phyloP scores from a whole-genome alignment of 2,113 vertebrate genomes.

The Lucifuga dentata region DNA sequence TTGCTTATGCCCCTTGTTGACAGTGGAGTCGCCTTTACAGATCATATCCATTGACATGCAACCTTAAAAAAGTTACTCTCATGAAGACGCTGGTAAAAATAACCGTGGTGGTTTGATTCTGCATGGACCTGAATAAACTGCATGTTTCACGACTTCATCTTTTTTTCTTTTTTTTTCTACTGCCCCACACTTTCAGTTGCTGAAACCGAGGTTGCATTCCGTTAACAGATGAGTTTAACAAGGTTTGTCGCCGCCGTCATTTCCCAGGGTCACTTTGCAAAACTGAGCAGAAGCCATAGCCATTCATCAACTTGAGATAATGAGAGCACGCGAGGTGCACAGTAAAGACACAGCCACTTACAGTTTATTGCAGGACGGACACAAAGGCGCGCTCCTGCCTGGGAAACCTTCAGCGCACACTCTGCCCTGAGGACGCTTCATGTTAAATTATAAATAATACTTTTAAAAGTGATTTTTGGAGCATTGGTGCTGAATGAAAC shows the following conservation, averaged over 20 bases:
- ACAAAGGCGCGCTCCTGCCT: constrained; percentile 58
- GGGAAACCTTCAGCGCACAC: constrained; percentile 48
- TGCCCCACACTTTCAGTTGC: constrained; percentile 26
- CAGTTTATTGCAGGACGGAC: constrained; percentile 74
- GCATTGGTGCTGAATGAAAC: constrained; percentile 35
- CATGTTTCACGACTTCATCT: constrained; percentile 62
- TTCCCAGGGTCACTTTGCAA: constrained; percentile 81
- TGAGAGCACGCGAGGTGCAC: constrained; percentile 76
- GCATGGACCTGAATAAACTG: constrained; percentile 60
- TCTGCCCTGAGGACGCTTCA: constrained; percentile 37
- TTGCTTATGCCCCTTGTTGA: constrained; percentile 62
- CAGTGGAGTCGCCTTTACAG: constrained; percentile 45
- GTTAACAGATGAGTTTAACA: constrained; percentile 50
- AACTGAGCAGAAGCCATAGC: constrained; percentile 57
- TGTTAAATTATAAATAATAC: constrained; percentile 60
- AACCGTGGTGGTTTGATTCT: constrained; percentile 23
- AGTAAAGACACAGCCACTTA: constrained; percentile 69
- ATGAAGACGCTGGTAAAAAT: constrained; percentile 23
- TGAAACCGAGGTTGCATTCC: constrained; percentile 43
- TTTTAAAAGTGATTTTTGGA: too few relatives aligned
- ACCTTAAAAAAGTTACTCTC: constrained; percentile 40
- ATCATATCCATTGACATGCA: constrained; percentile 59
- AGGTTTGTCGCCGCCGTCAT: constrained; percentile 67
- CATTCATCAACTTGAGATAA: constrained; percentile 83
- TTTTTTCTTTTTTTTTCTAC: constrained; percentile 24